These are phyloP conservation scores for Suncus etruscus DNA, from an alignment of 2,113 vertebrate genomes.

Conservation along the genomic window DNA sequence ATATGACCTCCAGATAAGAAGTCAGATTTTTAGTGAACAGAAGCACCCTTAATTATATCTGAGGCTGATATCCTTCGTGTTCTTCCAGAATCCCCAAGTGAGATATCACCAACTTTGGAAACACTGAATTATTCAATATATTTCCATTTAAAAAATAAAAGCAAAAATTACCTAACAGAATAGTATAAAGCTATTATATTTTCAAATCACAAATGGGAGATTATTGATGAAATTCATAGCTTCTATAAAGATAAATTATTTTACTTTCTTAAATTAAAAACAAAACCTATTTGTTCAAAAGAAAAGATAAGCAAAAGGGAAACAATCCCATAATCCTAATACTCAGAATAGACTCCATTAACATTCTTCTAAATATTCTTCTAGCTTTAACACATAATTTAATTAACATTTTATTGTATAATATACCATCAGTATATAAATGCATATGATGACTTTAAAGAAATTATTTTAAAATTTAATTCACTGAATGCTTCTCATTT, in stretches of 20 bases:
- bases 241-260: neutral
- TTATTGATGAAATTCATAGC: conserved; percentile 11
- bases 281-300: conserved; percentile 2
- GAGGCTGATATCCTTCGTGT: too few relatives aligned
- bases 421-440: neutral
- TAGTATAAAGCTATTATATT: neutral
- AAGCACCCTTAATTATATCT: too few relatives aligned
- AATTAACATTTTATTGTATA: conserved; percentile 38
- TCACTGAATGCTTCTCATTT: neutral
- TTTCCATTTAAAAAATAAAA: too few relatives aligned
- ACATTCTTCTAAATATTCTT: neutral
- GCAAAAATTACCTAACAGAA: too few relatives aligned
- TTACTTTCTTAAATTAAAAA: neutral
- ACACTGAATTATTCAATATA: too few relatives aligned
- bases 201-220: conserved; percentile 23
- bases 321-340: conserved; percentile 53
- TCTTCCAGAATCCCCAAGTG: too few relatives aligned
- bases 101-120: too few relatives aligned
- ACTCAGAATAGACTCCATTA: neutral
- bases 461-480: conserved; percentile 63
- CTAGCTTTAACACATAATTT: neutral
- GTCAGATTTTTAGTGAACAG: too few relatives aligned
- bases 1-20: too few relatives aligned
- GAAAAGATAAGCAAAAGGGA: conserved; percentile 4
- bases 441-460: neutral